A percentile compares a stretch with the other conserved stretches of the same genome.
These are phyloP conservation scores for Otolemur garnettii DNA, from an alignment of 2,113 vertebrate genomes.

Conservation along the genomic window DNA sequence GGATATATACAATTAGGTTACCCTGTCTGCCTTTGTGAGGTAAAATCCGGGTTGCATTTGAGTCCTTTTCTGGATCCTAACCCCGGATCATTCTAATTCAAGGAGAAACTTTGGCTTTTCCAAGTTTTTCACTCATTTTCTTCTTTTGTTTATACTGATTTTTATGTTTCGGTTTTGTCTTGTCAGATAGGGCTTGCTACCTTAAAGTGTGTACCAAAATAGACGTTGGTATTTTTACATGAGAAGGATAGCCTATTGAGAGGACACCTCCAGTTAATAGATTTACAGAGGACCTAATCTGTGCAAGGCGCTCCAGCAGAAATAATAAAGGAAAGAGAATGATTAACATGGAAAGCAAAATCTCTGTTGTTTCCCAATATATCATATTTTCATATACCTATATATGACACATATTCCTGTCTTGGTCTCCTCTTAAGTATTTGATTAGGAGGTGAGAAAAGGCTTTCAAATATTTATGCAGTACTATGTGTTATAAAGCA, in stretches of 20 bases:
- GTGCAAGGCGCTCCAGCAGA: background rate
- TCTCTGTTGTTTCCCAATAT: background rate
- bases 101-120: background rate
- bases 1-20: too few relatives aligned
- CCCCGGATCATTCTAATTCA: background rate
- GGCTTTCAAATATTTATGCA: background rate
- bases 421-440: background rate
- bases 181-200: background rate
- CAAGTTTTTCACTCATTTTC: background rate
- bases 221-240: background rate
- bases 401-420: too few relatives aligned
- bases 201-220: conserved; percentile 2
- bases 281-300: background rate
- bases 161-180: conserved; percentile 8
- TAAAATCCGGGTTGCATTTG: too few relatives aligned
- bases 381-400: background rate
- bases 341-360: background rate
- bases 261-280: background rate
- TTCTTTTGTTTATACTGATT: background rate
- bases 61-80: background rate
- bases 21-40: too few relatives aligned
- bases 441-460: background rate
- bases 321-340: background rate
- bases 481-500: background rate
- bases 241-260: background rate